These are phyloP conservation scores for Myotis vivesi DNA, from an alignment of 2,797 vertebrate genomes.

Conservation along the genomic window DNA sequence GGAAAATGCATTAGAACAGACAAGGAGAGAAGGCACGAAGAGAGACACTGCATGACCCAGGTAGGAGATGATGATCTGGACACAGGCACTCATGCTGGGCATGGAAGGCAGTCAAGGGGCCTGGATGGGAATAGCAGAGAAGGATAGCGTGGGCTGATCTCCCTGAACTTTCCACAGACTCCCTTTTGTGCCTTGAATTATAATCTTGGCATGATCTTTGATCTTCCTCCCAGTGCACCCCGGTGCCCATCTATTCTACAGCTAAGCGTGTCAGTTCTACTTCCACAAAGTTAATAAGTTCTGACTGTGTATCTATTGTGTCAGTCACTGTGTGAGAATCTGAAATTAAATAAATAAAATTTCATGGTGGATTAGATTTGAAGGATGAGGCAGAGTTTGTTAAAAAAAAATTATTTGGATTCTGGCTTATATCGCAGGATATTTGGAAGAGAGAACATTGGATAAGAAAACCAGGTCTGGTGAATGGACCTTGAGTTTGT, in stretches of 20 bases:
- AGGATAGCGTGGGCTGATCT: neutral
- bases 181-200: neutral
- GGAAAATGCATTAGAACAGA: neutral
- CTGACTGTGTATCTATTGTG: neutral
- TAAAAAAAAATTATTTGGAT: neutral
- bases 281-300: neutral
- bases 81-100: neutral
- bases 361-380: neutral
- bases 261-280: neutral
- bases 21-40: fast-evolving
- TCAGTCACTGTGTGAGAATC: neutral
- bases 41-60: neutral
- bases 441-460: neutral
- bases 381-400: neutral
- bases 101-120: neutral
- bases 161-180: neutral
- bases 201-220: neutral
- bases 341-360: neutral
- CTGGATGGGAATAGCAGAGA: neutral
- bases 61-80: neutral
- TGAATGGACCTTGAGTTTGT: neutral
- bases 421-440: neutral
- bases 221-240: neutral
- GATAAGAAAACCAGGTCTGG: neutral
- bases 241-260: neutral